phyloP scores from a whole-genome alignment of 2,888 invertebrate genomes.

The Drosophila koepferae region DNA sequence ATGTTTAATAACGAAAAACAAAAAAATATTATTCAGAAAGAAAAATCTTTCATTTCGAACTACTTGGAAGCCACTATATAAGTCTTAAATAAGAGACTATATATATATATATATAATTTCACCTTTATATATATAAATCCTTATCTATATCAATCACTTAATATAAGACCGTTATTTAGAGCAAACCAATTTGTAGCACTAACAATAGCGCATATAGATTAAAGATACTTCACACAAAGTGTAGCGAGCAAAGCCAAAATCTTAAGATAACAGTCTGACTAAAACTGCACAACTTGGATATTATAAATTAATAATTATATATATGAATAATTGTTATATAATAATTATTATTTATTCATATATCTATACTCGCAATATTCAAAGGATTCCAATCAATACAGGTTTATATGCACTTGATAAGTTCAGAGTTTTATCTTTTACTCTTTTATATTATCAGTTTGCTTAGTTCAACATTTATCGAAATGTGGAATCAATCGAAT shows the following conservation, averaged over 20 bases:
- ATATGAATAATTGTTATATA: no score
- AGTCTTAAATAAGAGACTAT: not conserved
- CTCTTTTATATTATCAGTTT: not conserved
- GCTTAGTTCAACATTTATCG: not conserved
- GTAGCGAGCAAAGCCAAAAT: not conserved
- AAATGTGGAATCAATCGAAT: not conserved
- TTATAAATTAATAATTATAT: no score
- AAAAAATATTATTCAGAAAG: no score
- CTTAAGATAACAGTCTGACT: not conserved
- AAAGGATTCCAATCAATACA: no score
- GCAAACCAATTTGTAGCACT: not conserved
- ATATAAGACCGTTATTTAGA: not conserved
- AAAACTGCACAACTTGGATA: not conserved
- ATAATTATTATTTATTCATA: no score
- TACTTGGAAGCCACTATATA: no score
- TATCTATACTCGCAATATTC: no score
- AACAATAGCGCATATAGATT: not conserved
- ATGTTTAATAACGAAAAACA: no score
- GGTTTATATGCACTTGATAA: not conserved
- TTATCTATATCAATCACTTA: not conserved
- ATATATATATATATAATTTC: not conserved
- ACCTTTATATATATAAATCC: not conserved
- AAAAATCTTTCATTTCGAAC: no score
- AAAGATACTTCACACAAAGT: slow-evolving; percentile 11
- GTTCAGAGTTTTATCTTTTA: not conserved